Base-by-base conservation (phyloP, 2,888 invertebrate species). In the Drosophila affinis region DNA sequence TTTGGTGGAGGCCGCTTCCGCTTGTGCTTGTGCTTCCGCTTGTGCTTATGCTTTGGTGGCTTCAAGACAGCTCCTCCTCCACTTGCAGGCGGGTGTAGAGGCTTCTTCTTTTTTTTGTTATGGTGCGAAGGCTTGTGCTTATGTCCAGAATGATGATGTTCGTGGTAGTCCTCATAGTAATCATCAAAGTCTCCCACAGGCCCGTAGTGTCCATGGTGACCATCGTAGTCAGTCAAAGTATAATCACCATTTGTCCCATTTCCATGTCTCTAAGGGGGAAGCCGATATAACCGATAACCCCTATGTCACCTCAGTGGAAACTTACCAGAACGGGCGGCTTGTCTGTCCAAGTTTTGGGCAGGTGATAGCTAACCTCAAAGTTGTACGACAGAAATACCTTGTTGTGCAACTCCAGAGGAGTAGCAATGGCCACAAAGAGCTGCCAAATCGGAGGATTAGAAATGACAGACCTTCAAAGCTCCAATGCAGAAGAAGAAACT, bases 351-450 rank as follows among this genome's bases (percentile, higher is more conserved):
- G 95, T 95, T 32, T 89, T 92, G 1, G 95, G 94, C 5, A 94
- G 91, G 64, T 89, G 91, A 90, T 95, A 96, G 87, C 94, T 94
- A 0, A 95, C 94, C 84, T 96, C 96, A 82, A 96, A 95, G 91
- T 96, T 96, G 89, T 95, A 95, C 0, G 96, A 95, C 45, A 96
- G 91, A 79, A 95, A 96, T 3, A 95, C 94, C 84, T 95, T 94
- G 67, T 94, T 94, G 63, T 94, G 94, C 4, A 95, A 93, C 81
- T 95, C 95, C 24, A 96, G 90, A 0, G 96, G 96, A 18, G 96
- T 93, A 0, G 96, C 95, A 70, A 96, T 93, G 0, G 96, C 95
- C 47, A 95, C 87, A 88, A 96, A 95, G 17, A 95, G 92, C 96
- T 96, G 92, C 10, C 27, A 51, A 14, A 1, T 0, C 34, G 32